phyloP scores from a whole-genome alignment of 2,113 vertebrate genomes.

The Corydoras sp. region DNA sequence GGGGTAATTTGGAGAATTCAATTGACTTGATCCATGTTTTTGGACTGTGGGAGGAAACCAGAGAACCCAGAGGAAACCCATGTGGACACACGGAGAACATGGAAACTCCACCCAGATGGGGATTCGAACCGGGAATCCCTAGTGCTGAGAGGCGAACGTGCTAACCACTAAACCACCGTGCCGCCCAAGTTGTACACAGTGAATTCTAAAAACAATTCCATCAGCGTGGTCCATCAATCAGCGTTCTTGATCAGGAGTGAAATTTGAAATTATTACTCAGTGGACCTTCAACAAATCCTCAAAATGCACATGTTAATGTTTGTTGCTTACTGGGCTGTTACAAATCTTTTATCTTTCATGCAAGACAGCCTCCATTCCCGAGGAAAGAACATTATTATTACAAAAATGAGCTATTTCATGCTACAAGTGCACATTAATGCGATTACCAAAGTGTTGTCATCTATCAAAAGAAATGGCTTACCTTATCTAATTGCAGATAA shows the following conservation, averaged over 20 bases:
- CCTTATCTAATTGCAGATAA: neutral
- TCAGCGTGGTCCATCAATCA: neutral
- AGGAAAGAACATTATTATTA: neutral
- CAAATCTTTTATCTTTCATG: neutral
- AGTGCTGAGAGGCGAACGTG: too few relatives aligned
- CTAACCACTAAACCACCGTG: neutral
- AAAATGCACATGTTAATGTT: neutral
- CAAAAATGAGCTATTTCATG: slow-evolving; percentile 23
- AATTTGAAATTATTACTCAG: slow-evolving; percentile 3
- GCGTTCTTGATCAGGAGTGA: neutral
- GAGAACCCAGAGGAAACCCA: too few relatives aligned
- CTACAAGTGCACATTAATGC: slow-evolving; percentile 4
- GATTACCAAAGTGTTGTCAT: neutral
- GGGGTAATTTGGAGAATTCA: too few relatives aligned
- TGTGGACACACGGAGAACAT: too few relatives aligned
- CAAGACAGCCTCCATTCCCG: neutral
- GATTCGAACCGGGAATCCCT: too few relatives aligned
- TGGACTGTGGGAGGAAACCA: too few relatives aligned
- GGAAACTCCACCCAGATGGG: too few relatives aligned
- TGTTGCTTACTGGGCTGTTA: neutral
- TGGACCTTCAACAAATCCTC: slow-evolving; percentile 9
- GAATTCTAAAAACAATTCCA: too few relatives aligned
- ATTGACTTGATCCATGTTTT: too few relatives aligned
- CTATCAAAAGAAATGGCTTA: slow-evolving; percentile 1
- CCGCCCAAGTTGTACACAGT: too few relatives aligned